These are phyloP conservation scores for Leptinotarsa haldemani DNA, from an alignment of 2,888 invertebrate species.

Conservation along the genomic window DNA sequence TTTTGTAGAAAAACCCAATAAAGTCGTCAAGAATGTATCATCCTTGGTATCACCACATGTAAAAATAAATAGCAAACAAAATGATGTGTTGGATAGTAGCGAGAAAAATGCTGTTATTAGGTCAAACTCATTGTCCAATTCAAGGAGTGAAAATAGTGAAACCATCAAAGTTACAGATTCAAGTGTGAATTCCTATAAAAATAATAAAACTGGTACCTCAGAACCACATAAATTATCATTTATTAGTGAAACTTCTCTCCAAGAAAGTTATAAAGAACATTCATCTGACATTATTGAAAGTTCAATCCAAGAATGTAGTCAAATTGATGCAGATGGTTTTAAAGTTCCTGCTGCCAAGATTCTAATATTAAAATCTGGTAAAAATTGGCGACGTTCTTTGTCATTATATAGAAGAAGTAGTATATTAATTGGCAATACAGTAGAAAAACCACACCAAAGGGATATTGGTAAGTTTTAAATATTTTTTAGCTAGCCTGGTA, in stretches of 20 bases:
- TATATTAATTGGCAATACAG: neutral
- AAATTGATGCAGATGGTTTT: constrained; percentile 29
- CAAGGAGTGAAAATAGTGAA: neutral
- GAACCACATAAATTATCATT: neutral
- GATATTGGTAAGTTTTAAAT: neutral
- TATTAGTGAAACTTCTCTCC: neutral
- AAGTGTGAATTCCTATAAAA: neutral
- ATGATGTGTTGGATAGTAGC: neutral
- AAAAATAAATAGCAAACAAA: neutral
- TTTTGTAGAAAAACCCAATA: neutral
- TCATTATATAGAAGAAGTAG: constrained; percentile 66
- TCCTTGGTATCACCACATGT: neutral
- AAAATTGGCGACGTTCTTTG: constrained; percentile 76
- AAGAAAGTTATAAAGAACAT: constrained; percentile 5
- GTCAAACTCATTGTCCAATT: neutral
- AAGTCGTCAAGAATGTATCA: neutral
- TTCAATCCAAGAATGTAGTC: constrained; percentile 28
- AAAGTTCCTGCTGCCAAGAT: constrained; percentile 34
- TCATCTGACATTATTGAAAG: constrained; percentile 38
- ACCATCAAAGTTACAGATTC: neutral
- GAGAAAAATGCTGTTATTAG: neutral
- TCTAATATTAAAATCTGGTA: constrained; percentile 73
- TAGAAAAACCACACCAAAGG: neutral
- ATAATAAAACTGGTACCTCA: neutral
- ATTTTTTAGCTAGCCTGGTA: neutral